phyloP scores from a whole-genome alignment of 1,140 invertebrate genomes.

The Drosophila nigromelanica region DNA sequence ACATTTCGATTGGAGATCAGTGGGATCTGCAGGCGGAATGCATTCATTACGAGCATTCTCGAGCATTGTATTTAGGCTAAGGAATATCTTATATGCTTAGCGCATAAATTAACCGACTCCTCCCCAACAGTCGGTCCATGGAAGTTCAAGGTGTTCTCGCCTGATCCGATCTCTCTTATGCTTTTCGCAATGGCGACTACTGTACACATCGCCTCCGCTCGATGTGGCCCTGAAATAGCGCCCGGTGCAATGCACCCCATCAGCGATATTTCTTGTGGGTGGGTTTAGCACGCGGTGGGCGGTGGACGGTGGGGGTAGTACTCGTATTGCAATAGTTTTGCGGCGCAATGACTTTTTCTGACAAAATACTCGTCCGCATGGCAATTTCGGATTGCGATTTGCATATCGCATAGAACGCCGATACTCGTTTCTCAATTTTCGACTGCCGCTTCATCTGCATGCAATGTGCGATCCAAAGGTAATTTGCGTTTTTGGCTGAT shows the following conservation, averaged over 20 bases:
- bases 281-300: background rate
- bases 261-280: background rate
- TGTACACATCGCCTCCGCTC: slow-evolving; percentile 21
- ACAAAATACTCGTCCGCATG: slow-evolving; percentile 15
- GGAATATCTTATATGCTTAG: slow-evolving; percentile 55
- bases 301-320: background rate
- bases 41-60: slow-evolving; percentile 50
- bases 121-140: slow-evolving; percentile 32
- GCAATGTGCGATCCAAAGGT: slow-evolving; percentile 40
- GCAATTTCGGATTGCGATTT: slow-evolving; percentile 34
- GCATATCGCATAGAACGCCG: slow-evolving; percentile 42
- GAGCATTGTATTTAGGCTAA: slow-evolving; percentile 31
- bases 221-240: slow-evolving; percentile 47
- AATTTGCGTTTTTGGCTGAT: slow-evolving; percentile 61
- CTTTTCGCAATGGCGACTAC: slow-evolving; percentile 10
- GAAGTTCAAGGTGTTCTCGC: slow-evolving; percentile 53
- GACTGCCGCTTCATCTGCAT: slow-evolving; percentile 54
- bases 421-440: slow-evolving; percentile 60
- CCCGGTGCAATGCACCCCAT: slow-evolving; percentile 40
- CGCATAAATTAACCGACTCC: slow-evolving; percentile 54
- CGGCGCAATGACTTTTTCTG: slow-evolving; percentile 63
- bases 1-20: slow-evolving; percentile 39
- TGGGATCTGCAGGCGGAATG: slow-evolving; percentile 52
- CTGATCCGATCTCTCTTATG: slow-evolving; percentile 1
- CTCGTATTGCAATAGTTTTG: slow-evolving; percentile 63